These are phyloP conservation scores for Plectus sambesii DNA, from an alignment of 1,140 invertebrate genomes.

Conservation along the genomic window DNA sequence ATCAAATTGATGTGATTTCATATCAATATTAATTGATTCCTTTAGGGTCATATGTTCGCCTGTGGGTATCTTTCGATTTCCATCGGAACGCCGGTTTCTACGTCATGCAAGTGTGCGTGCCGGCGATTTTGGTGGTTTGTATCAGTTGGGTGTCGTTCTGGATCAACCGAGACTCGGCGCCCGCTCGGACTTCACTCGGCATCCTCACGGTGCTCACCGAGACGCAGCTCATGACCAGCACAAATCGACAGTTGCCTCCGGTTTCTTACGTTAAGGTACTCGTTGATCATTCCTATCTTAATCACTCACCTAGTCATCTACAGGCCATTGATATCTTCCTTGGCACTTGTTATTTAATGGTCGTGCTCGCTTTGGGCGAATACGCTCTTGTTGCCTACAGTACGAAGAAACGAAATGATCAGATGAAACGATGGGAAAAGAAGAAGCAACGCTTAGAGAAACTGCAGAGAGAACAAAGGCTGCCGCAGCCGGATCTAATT, in stretches of 20 bases:
- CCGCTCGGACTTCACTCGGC: constrained; percentile 28
- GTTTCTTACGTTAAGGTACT: constrained; percentile 30
- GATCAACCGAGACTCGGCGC: constrained; percentile 42
- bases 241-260: constrained; percentile 26
- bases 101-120: constrained; percentile 96
- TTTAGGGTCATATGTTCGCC: constrained; percentile 86
- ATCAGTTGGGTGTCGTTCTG: constrained; percentile 75
- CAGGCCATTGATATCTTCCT: constrained; percentile 33
- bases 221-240: constrained; percentile 31
- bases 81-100: constrained; percentile 95
- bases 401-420: constrained; percentile 28
- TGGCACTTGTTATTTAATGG: constrained; percentile 34
- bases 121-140: constrained; percentile 91
- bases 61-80: constrained; percentile 93
- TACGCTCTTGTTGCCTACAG: constrained; percentile 32
- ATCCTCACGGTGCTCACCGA: constrained; percentile 36
- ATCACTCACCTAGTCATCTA: neutral
- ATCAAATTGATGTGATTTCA: neutral
- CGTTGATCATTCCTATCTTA: neutral
- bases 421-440: constrained; percentile 15
- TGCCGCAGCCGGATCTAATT: constrained; percentile 22
- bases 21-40: constrained; percentile 9
- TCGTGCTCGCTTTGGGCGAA: constrained; percentile 33
- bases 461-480: constrained; percentile 14
- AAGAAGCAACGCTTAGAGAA: constrained; percentile 13